Conservation (phyloP, 2,113 vertebrate genomes). For the Notiomystis cincta region DNA sequence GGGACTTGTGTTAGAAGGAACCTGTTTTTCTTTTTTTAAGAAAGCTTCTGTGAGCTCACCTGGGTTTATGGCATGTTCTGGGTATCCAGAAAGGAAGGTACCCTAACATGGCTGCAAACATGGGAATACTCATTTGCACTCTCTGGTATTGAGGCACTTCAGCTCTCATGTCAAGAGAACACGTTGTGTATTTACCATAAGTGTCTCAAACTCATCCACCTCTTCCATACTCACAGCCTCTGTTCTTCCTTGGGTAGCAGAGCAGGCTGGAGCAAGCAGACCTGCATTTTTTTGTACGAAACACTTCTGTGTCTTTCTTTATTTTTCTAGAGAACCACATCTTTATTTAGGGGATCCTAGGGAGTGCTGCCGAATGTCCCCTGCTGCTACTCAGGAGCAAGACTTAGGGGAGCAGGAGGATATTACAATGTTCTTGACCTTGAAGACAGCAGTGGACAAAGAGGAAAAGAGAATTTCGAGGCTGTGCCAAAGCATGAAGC, state of each 20-base stretch:
- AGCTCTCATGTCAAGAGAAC: background rate
- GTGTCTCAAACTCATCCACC: background rate
- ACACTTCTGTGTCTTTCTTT: too few species aligned
- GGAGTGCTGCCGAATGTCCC: background rate
- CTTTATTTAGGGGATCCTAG: background rate
- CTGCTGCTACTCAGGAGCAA: background rate
- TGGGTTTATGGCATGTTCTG: background rate
- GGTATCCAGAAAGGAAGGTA: background rate
- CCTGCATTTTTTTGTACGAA: background rate
- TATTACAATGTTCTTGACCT: background rate
- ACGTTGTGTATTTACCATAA: background rate
- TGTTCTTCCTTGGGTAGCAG: background rate
- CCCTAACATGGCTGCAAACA: background rate
- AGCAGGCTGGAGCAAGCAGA: background rate
- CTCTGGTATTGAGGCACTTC: background rate
- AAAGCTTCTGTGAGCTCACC: background rate
- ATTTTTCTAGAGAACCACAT: background rate
- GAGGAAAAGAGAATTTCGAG: background rate
- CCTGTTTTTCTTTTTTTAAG: background rate
- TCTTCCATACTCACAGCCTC: background rate
- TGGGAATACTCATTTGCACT: rapidly evolving
- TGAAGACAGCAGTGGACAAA: background rate
- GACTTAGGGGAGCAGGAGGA: background rate
- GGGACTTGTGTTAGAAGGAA: background rate
- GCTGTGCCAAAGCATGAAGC: background rate